phyloP scores from a whole-genome alignment of 2,888 invertebrate species.

The Cerceris ruficornis region DNA sequence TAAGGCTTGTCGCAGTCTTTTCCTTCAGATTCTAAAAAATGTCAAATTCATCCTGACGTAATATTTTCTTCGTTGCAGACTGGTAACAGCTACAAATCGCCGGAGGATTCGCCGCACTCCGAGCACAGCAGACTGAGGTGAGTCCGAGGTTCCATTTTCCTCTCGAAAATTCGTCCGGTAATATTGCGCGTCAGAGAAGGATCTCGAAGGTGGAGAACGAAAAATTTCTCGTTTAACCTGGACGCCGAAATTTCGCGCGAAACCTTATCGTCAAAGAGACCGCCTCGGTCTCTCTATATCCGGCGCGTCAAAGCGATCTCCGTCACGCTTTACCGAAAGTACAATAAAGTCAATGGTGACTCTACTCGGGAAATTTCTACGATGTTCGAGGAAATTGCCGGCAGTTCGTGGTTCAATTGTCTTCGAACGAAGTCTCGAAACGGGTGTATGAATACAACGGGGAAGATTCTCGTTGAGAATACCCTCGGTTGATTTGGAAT shows the following conservation, averaged over 20 bases:
- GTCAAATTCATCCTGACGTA: background rate
- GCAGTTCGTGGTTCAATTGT: background rate
- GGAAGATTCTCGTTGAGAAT: background rate
- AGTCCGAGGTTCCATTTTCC: constrained; percentile 47
- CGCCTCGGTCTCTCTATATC: background rate
- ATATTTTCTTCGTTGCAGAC: constrained; percentile 69
- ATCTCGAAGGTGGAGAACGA: background rate
- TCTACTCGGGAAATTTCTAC: constrained; percentile 16
- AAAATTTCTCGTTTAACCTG: background rate
- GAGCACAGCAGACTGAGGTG: constrained; percentile 76
- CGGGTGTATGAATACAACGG: background rate
- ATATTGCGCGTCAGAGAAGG: constrained; percentile 15
- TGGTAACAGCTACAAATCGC: constrained; percentile 75
- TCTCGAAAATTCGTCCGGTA: constrained; percentile 13
- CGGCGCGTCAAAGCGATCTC: background rate
- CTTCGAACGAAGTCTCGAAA: background rate
- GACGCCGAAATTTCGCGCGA: constrained; percentile 23
- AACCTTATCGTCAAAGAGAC: constrained; percentile 9
- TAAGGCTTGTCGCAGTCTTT: too few relatives aligned
- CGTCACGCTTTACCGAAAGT: background rate
- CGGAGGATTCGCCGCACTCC: constrained; percentile 74
- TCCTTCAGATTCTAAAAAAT: too few relatives aligned
- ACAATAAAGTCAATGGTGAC: constrained; percentile 27
- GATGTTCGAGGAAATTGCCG: constrained; percentile 28
- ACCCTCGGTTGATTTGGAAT: background rate